Evolutionary conservation across 2,113 vertebrate species (phyloP).

Genomic region (Poeciliopsis turrubarensis): DNA sequence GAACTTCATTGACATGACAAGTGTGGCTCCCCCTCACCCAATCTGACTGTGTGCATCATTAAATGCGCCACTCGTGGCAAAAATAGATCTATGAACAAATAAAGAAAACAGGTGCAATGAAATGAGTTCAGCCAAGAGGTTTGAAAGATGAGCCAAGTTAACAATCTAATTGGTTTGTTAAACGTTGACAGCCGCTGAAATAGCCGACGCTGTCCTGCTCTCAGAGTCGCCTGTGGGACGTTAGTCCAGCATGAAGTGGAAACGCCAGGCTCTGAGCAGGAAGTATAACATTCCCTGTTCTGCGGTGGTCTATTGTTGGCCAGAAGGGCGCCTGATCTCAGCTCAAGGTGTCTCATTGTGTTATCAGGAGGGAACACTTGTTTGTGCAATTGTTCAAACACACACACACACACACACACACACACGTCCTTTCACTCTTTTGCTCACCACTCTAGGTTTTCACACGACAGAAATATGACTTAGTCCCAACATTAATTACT

Average conservation of each 20-base stretch:
- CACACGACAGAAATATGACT: not conserved
- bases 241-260: no score
- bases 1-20: no score
- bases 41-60: constrained; percentile 28
- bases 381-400: no score
- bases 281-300: constrained; percentile 30
- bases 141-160: constrained; percentile 20
- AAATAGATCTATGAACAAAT: constrained; percentile 63
- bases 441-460: constrained; percentile 5
- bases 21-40: not conserved
- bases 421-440: not conserved
- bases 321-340: constrained; percentile 12
- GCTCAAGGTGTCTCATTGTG: constrained; percentile 28
- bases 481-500: not conserved
- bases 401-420: no score
- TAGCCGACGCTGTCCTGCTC: not conserved
- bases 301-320: constrained; percentile 37
- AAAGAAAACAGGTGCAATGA: constrained; percentile 63
- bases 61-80: constrained; percentile 53
- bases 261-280: constrained; percentile 26
- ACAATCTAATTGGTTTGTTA: constrained; percentile 4
- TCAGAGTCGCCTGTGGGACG: no score
- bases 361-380: constrained; percentile 42
- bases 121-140: constrained; percentile 23
- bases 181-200: constrained; percentile 31